Base-by-base conservation (phyloP, 2,888 invertebrate species). In the Hirtodrosophila cameraria region DNA sequence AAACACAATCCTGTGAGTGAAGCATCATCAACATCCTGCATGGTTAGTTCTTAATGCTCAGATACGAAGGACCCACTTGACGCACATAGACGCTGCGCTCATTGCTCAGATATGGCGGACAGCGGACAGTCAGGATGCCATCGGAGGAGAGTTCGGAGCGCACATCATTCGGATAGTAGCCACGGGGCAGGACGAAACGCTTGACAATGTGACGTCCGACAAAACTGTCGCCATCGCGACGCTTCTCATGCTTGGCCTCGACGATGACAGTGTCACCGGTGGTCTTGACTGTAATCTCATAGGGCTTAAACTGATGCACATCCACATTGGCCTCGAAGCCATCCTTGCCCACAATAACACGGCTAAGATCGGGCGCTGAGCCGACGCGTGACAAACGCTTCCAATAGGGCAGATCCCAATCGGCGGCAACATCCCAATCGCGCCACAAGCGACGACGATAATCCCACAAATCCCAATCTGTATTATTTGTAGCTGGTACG, bases 141-240 rank as follows among this genome's bases (percentile, higher is more conserved):
- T 97, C 96, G 92, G 90, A 88, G 46, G 89, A 82, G 18, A 90
- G 79, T 55, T 90, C 89, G 55, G 96, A 96, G 42, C 94, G 92
- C 1, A 97, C 93, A 75, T 94, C 94, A 6, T 94, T 93, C 5
- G 94, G 92, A 68, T 96, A 94, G 77, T 94, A 94, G 25, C 93
- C 94, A 16, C 93, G 91, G 0, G 95, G 95, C 33, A 95, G 90
- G 75, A 94, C 91, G 87, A 95, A 95, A 38, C 92, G 92, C 64
- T 97, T 93, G 1, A 93, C 93, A 89, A 97, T 96, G 89, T 97
- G 96, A 12, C 97, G 93, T 3, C 96, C 95, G 49, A 97, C 94
- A 89, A 91, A 94, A 0, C 95, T 96, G 76, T 94, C 94, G 28
- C 94, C 93, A 67, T 95, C 94, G n/a, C 93, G 92, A 67, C 93